Percentiles rank a stretch among this genome's conserved stretches.
Evolutionary conservation across 2,797 vertebrate species (phyloP).

Genomic region (Macroramphosus scolopax): DNA sequence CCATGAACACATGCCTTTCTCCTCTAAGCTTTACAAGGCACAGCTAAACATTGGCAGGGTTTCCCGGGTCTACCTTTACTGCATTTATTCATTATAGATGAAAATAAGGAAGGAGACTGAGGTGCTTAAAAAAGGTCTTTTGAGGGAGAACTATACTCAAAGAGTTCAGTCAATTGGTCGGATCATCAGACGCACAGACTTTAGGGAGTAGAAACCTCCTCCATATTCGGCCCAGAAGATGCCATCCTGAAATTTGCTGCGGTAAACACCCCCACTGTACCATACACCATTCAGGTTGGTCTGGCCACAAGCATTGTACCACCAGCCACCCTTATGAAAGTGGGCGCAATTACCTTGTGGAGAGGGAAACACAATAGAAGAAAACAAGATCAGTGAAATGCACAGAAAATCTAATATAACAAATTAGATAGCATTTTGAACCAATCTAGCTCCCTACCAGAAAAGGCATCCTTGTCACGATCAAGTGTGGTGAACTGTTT

Average conservation of each 20-base stretch:
- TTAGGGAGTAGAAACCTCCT: constrained; percentile 95
- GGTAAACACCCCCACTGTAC: constrained; percentile 93
- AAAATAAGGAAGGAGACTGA: constrained; percentile 20
- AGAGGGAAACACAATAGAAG: constrained; percentile 2
- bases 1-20: constrained; percentile 24
- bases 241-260: constrained; percentile 96
- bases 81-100: constrained; percentile 44
- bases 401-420: neutral
- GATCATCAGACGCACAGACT: constrained; percentile 93
- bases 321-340: constrained; percentile 97
- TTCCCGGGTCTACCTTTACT: constrained; percentile 27
- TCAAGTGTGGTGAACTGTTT: constrained; percentile 98
- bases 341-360: constrained; percentile 91
- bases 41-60: constrained; percentile 16
- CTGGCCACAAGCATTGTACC: constrained; percentile 95
- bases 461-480: constrained; percentile 91
- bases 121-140: constrained; percentile 5
- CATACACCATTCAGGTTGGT: constrained; percentile 95
- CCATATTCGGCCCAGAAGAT: constrained; percentile 98
- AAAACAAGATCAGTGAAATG: constrained; percentile 1
- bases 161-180: constrained; percentile 89
- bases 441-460: constrained; percentile 75
- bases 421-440: neutral
- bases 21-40: constrained; percentile 16
- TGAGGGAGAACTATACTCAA: neutral